These are phyloP conservation scores for Mungos mungo DNA, from an alignment of 2,113 vertebrate genomes.

Conservation along the genomic window DNA sequence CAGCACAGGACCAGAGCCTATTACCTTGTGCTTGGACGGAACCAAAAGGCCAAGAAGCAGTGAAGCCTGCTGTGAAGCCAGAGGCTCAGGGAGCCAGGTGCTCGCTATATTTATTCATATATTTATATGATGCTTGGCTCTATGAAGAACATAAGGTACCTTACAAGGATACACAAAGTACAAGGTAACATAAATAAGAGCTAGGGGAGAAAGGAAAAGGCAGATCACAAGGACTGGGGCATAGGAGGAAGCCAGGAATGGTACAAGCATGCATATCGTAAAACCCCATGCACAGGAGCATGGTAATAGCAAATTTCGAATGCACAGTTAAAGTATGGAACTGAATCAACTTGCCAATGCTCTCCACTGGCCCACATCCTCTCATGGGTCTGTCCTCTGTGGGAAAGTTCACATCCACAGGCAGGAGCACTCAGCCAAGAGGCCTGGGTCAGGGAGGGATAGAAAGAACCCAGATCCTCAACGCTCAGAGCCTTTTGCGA, in stretches of 20 bases:
- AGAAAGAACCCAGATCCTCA: not conserved
- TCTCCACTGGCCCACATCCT: not conserved
- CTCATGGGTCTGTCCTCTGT: not conserved
- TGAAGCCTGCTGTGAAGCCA: not conserved
- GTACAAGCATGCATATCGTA: not conserved
- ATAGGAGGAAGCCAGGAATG: not conserved
- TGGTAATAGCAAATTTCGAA: not conserved
- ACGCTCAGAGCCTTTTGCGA: not conserved
- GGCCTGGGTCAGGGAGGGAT: not conserved
- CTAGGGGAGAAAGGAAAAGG: not conserved
- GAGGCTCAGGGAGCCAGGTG: constrained; percentile 45
- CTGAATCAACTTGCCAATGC: not conserved
- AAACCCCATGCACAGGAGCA: not conserved
- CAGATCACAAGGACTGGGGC: not conserved
- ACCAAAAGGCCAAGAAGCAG: not conserved
- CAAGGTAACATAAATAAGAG: constrained; percentile 34
- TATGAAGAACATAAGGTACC: constrained; percentile 25
- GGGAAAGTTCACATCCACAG: not conserved
- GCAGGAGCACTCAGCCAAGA: not conserved
- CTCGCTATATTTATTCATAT: constrained; percentile 53
- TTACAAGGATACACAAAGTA: constrained; percentile 61
- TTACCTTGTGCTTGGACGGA: not conserved
- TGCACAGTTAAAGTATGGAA: not conserved
- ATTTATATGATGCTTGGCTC: constrained; percentile 35
- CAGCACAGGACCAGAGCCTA: not conserved